Percentiles rank a stretch among this genome's conserved stretches.
phyloP scores from a whole-genome alignment of 1,140 invertebrate species.

The Drosophila mojavensis region DNA sequence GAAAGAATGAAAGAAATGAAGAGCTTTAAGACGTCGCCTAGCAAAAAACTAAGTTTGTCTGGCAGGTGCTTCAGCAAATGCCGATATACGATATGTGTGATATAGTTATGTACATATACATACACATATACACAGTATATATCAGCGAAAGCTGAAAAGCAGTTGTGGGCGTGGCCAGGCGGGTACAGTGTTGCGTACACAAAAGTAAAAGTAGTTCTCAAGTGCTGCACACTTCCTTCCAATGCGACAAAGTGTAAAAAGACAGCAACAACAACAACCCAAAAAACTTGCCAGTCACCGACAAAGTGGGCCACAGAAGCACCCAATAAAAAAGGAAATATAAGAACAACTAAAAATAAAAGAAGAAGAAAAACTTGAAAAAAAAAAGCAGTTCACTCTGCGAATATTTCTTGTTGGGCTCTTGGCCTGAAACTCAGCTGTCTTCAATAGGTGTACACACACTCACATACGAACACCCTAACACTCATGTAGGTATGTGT shows the following conservation, averaged over 20 bases:
- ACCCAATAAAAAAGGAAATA: slow-evolving; percentile 41
- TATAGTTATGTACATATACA: not conserved
- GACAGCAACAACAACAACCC: slow-evolving; percentile 37
- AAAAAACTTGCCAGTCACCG: slow-evolving; percentile 69
- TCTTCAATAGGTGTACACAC: slow-evolving; percentile 32
- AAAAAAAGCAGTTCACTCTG: slow-evolving; percentile 8
- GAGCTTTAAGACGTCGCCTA: slow-evolving; percentile 30
- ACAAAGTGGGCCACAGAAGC: slow-evolving; percentile 66
- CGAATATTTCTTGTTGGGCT: slow-evolving; percentile 30
- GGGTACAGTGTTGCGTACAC: slow-evolving; percentile 65
- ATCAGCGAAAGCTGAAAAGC: slow-evolving; percentile 9
- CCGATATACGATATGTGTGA: slow-evolving; percentile 40
- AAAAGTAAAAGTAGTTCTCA: slow-evolving; percentile 79
- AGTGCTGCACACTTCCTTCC: slow-evolving; percentile 69
- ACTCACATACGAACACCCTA: not conserved
- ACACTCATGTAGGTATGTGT: not conserved
- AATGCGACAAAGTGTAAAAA: slow-evolving; percentile 76
- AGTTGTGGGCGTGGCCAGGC: slow-evolving; percentile 12
- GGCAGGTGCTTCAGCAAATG: slow-evolving; percentile 50
- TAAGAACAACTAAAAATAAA: slow-evolving; percentile 17
- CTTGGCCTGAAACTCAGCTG: slow-evolving; percentile 24
- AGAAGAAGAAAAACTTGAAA: not conserved
- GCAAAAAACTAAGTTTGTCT: slow-evolving; percentile 38
- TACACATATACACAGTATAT: not conserved
- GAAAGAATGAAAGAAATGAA: slow-evolving; percentile 20